Evolutionary conservation across 2,888 invertebrate genomes (phyloP).

Genomic region (Ischnus inquisitorius): DNA sequence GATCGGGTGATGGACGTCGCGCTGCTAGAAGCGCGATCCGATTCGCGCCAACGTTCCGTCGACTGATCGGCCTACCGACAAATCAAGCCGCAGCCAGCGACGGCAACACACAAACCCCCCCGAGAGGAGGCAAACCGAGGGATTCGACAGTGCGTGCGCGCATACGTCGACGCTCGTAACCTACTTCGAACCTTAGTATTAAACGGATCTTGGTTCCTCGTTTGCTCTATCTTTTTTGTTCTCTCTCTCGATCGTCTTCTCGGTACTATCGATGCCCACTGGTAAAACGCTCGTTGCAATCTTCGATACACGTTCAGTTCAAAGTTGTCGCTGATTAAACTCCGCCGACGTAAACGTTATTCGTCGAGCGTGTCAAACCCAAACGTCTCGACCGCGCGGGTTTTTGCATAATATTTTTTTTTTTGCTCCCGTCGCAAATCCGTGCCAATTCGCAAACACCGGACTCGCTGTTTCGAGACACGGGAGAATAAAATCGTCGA

Average conservation of each 20-base stretch:
- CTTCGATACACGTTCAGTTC: neutral
- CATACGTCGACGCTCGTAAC: conserved; percentile 43
- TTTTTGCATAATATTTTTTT: too few relatives aligned
- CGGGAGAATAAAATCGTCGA: neutral
- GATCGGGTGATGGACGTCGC: conserved; percentile 27
- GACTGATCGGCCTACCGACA: conserved; percentile 52
- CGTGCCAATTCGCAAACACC: too few relatives aligned
- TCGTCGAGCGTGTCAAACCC: too few relatives aligned
- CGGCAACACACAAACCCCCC: conserved; percentile 5
- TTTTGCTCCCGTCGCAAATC: too few relatives aligned
- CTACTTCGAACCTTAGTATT: conserved; percentile 32
- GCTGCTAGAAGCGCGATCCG: conserved; percentile 32
- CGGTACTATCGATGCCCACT: neutral
- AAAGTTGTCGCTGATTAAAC: too few relatives aligned
- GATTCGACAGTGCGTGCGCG: conserved; percentile 55
- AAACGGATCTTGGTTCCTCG: neutral
- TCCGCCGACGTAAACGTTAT: too few relatives aligned
- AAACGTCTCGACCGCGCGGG: too few relatives aligned
- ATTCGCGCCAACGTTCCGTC: conserved; percentile 43
- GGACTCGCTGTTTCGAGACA: neutral
- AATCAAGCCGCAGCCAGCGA: conserved; percentile 36
- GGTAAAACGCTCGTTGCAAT: neutral
- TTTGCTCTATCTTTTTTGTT: neutral
- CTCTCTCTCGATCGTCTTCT: neutral
- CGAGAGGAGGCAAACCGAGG: conserved; percentile 33